These are phyloP conservation scores for Megamerina dolium DNA, from an alignment of 2,888 invertebrate species.

Conservation along the genomic window DNA sequence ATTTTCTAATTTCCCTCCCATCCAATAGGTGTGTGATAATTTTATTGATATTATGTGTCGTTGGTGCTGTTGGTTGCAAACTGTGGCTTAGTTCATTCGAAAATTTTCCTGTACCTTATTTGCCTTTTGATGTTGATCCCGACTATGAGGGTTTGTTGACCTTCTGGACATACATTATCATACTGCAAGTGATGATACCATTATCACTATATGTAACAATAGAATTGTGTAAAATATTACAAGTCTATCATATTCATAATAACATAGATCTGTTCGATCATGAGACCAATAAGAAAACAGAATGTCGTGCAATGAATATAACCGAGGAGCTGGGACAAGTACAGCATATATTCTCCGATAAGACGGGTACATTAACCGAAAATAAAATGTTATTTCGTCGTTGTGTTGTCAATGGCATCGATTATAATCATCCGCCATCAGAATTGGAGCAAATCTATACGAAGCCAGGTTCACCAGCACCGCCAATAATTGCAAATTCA, in stretches of 20 bases:
- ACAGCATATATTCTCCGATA: constrained; percentile 93
- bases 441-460: constrained; percentile 57
- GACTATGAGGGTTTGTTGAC: constrained; percentile 74
- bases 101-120: constrained; percentile 60
- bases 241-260: constrained; percentile 91
- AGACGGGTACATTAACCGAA: constrained; percentile 96
- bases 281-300: constrained; percentile 71
- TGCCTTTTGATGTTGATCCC: constrained; percentile 58
- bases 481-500: constrained; percentile 51
- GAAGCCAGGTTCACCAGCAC: constrained; percentile 51
- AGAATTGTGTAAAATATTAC: constrained; percentile 91
- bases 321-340: constrained; percentile 96
- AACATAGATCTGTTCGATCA: constrained; percentile 83
- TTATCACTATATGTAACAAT: constrained; percentile 93
- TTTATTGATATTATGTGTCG: constrained; percentile 78
- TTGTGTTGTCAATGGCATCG: constrained; percentile 82
- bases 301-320: constrained; percentile 92
- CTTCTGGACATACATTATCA: constrained; percentile 94
- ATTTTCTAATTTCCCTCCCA: constrained; percentile 2
- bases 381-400: constrained; percentile 95
- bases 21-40: constrained; percentile 71
- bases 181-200: constrained; percentile 95
- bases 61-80: constrained; percentile 87
- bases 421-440: constrained; percentile 78
- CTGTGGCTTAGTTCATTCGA: constrained; percentile 62